Evolutionary conservation across 2,113 vertebrate genomes (phyloP), one percentile per base, ranked within the genome.

Genomic region (Dasyornis broadbenti): DNA sequence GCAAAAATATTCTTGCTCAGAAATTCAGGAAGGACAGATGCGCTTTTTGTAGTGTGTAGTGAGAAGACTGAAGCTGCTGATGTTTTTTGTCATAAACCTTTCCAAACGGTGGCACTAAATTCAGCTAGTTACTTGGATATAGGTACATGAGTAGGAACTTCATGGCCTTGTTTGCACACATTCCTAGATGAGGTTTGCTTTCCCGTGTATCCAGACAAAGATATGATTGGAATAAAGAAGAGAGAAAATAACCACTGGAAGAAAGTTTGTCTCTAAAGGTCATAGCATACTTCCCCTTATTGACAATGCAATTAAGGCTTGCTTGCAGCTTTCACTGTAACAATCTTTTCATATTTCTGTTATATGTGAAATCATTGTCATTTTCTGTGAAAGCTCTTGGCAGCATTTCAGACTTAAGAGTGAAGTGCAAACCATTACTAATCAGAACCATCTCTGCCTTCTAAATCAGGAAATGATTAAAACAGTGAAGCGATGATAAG

Each of bases 161-260:
- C 30, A n/a, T 30, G 60, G 44, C 21, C 13, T 78, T 27, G 31
- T 59, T 65, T 70, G 31, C 30, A 81, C 40, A 27, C 16, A 31
- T 71, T 54, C 0, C 4, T 39, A 65, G 39, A 37, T 22, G 42
- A 86, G 22, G 10, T 42, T 49, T 91, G 45, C 45, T 9, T 35
- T 81, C 44, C 22, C 53, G 47, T 11, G 35, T 50, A 52, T 35
- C 27, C 50, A 79, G 33, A 61, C 23, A 9, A 53, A 87, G 30
- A 52, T 6, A 71, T 7, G 6, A 20, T 53, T 63, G 22, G n/a
- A 91, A 82, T 30, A 53, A 45, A 69, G 66, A 23, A 18, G 2
- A 22, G 28, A 31, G 6, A 5, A 30, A 35, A 9, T 0, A n/a
- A 50, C 0, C 0, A 56, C 1, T 68, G 37, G n/a, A 87, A 26